phyloP scores from a whole-genome alignment of 2,113 vertebrate genomes.

The Notarius quadriscutis region DNA sequence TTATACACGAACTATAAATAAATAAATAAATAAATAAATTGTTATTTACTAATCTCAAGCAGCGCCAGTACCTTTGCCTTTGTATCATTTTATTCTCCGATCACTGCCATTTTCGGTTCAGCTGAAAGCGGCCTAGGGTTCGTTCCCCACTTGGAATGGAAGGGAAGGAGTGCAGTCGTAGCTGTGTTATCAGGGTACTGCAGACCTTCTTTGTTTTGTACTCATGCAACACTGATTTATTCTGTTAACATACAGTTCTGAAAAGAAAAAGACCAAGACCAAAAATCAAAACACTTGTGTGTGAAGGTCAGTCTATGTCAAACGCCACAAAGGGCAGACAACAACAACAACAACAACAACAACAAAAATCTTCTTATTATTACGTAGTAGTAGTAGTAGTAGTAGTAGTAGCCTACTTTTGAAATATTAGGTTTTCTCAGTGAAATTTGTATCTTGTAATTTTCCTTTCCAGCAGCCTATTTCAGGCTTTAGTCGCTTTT shows the following conservation, averaged over 20 bases:
- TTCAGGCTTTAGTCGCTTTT: not conserved
- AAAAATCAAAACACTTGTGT: not conserved
- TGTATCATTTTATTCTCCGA: not conserved
- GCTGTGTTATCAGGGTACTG: slow-evolving; percentile 69
- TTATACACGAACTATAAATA: not conserved
- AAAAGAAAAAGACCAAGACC: slow-evolving; percentile 58
- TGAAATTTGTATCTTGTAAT: not conserved
- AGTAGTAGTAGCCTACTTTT: not conserved
- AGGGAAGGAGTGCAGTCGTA: slow-evolving; percentile 68
- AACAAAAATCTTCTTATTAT: not conserved
- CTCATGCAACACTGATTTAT: slow-evolving; percentile 59
- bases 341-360: not conserved
- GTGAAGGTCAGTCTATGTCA: not conserved
- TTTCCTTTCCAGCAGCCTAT: not conserved
- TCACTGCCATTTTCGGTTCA: not conserved
- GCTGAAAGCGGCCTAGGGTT: slow-evolving; percentile 49
- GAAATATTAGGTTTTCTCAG: not conserved
- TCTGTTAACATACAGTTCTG: slow-evolving; percentile 51
- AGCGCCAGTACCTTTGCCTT: not conserved
- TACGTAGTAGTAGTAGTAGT: not conserved
- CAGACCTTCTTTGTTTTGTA: slow-evolving; percentile 69
- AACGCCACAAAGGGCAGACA: not conserved
- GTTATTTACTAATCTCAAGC: not conserved
- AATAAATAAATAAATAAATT: not conserved
- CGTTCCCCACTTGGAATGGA: slow-evolving; percentile 50